A percentile compares a stretch with the other conserved stretches of the same genome.
Evolutionary conservation across 2,113 vertebrate genomes (phyloP).

Genomic region (Platichthys flesus): DNA sequence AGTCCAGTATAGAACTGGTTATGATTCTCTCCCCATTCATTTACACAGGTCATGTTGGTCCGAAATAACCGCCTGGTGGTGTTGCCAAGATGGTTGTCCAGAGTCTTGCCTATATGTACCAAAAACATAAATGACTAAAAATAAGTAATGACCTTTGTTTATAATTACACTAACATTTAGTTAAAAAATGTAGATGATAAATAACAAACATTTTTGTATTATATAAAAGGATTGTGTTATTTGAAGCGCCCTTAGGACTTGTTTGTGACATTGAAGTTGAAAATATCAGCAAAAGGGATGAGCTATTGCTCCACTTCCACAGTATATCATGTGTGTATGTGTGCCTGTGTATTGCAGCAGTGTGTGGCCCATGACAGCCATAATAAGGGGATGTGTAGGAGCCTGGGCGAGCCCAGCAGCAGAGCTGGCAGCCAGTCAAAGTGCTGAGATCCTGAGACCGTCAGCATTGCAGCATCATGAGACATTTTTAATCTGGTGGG

Average conservation of each 20-base stretch:
- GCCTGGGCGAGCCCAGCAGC: constrained; percentile 52
- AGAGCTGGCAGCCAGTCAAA: constrained; percentile 62
- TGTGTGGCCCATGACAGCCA: constrained; percentile 46
- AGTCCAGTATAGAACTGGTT: no score
- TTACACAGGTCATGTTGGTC: no score
- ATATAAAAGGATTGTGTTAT: neutral
- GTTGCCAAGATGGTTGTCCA: no score
- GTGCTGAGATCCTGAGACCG: constrained; percentile 43
- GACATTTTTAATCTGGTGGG: constrained; percentile 63
- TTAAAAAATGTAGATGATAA: no score
- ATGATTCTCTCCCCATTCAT: no score
- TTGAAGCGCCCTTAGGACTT: neutral
- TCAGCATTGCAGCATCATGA: constrained; percentile 64
- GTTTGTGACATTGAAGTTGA: neutral
- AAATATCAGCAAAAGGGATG: constrained; percentile 18
- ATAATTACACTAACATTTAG: no score
- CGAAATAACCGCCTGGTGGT: no score
- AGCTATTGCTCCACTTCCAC: neutral
- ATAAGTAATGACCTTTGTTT: no score
- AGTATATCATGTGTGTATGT: constrained; percentile 4
- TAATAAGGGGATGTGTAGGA: constrained; percentile 59
- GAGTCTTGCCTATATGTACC: no score
- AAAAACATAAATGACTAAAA: no score
- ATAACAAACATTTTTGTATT: neutral
- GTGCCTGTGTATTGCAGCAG: constrained; percentile 32